Evolutionary conservation across 1,140 invertebrate species (phyloP), one percentile per base, ranked within the genome.

Genomic region (Helicorthomorpha holstii): DNA sequence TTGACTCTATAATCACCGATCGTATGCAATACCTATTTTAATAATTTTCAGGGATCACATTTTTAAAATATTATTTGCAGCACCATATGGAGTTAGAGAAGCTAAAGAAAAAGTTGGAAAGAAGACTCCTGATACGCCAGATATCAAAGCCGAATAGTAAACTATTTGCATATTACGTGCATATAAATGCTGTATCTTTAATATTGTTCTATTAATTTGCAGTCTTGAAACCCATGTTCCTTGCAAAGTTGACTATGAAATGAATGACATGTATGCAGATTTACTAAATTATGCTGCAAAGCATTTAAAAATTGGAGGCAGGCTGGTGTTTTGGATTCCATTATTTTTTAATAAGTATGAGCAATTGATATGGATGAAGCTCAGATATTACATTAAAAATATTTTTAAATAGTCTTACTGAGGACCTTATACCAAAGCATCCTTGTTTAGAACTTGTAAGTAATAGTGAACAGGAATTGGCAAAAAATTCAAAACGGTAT

Each of bases 1-100:
- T 93, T 58, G 87, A 95, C 69, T 78, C 85, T 45, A 89, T 93
- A 54, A 82, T 97, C 47, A 93, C 91, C 44, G 92, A 96, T 71
- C 92, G 91, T 95, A 75, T 80, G 84, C 80, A 22, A 51, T 19
- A 41, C 19, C 12, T 50, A n/a, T n/a, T n/a, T n/a, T n/a, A n/a
- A 49, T 48, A 41, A 45, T 47, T 49, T 50, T 12, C 19, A 12
- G 38, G 12, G 38, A 12, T 12, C 38, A 12, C 12, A 41, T 22
- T 56, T 59, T 47, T 38, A 51, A 60, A 63, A 43, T 51, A 59
- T 56, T 51, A 49, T 52, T 58, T 57, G 27, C 56, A 94, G 91
- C 91, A 57, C 93, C 93, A 0, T 96, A 97, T 73, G 93, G 93
- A 47, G 89, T 96, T 29, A 69, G 92, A 57, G 92, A 97, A 73